Base-by-base conservation (phyloP, 2,797 vertebrate species). In the Catamblyrhynchus diadema region DNA sequence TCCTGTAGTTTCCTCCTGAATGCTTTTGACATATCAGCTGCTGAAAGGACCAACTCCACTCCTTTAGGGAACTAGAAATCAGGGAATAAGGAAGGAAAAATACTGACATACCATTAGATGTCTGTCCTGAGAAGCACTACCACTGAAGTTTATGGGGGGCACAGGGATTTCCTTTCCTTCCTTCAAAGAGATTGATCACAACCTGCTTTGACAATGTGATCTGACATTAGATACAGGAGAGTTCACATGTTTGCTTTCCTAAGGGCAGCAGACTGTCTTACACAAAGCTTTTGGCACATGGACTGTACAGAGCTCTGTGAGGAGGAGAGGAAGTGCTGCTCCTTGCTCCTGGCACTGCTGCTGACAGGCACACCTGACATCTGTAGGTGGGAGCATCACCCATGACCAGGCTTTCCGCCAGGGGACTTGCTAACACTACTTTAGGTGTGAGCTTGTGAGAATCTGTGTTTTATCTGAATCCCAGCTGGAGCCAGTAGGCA, bases 361-460 rank as follows among this genome's bases (percentile, higher is more conserved):
- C 47, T 70, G 66, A 19, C 41, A 15, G 28, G 25, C 8, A 28
- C 5, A 1, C 27, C 35, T 2, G 23, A 74, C 5, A 65, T 4
- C 3, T 5, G 15, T 4, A 45, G 17, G 33, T 70, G 17, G 64
- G 5, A 73, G 33, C 25, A 30, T 9, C 33, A 14, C 13, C 51
- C 0, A 0, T 3, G 1, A 24, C 70, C 6, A 1, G 22, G 23
- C 71, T 88, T 56, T 44, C 56, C 54, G 51, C 41, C 8, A 1
- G 3, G 12, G 39, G 25, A 28, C 48, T 61, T 25, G 14, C 77
- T 67, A 32, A 74, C 35, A 59, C 7, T 47, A 14, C 39, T 48
- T 33, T 2, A 69, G 42, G 45, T n/a, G 61, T 12, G 23, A 74
- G 25, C 0, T 0, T 19, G 15, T 4, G 4, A 69, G 32, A 57